Evolutionary conservation across 1,140 invertebrate species (phyloP), one percentile per base, ranked within the genome.

Genomic region (Drosophila littoralis): DNA sequence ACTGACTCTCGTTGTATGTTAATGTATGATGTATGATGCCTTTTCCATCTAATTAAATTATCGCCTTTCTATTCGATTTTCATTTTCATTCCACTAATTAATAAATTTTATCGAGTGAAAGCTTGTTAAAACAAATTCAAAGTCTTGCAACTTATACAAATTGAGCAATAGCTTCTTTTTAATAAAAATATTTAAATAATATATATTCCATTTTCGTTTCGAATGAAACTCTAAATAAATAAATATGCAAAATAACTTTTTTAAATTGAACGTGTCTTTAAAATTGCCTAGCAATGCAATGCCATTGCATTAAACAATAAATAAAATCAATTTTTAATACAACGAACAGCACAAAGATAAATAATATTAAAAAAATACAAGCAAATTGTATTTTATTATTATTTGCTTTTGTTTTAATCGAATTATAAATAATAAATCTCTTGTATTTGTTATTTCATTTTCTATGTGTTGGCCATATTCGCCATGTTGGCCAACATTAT

Each of bases 391-490:
- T 64, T 65, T 65, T 61, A 45, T 68, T 52, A 43, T 69, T 38
- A 38, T 40, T 54, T 17, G 55, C 9, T 15, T 46, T 50, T 42
- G 42, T 54, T 67, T 50, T 66, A 52, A 43, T 74, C 35, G 32
- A 65, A 55, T 48, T 67, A 63, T 79, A 71, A 79, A 80, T 75
- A 75, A 71, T 50, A 59, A 61, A 75, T 71, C 10, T 8, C 42
- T 50, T 77, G 59, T 58, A 50, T 61, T 64, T 71, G 64, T 60
- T 75, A 66, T 61, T 75, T 75, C 36, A 69, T 77, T 78, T 78
- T 75, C 55, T 72, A 69, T 74, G 65, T 69, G 58, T 12, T 61
- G 15, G 48, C 50, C 54, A 70, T 75, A 32, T 64, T 64, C 59
- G 50, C 42, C 36, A 50, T 65, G 28, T 42, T 64, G 54, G 42